These are phyloP conservation scores for Nipponacmea schrenckii DNA, from an alignment of 2,888 invertebrate species.

Conservation along the genomic window DNA sequence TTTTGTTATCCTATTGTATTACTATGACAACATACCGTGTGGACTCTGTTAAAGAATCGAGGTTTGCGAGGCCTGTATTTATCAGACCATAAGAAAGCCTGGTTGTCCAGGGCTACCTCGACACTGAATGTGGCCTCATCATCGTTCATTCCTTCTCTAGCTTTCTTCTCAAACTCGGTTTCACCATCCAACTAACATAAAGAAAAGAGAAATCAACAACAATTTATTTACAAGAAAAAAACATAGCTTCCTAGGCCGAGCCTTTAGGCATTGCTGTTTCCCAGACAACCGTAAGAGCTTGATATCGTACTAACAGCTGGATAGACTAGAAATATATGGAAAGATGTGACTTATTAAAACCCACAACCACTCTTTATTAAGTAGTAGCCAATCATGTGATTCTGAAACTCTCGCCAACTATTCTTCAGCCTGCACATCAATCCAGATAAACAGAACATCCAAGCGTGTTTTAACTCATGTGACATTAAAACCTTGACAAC, in stretches of 20 bases:
- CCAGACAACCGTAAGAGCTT: too few species aligned
- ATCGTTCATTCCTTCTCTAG: slow-evolving; percentile 77
- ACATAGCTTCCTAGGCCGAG: not conserved
- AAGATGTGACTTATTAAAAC: too few species aligned
- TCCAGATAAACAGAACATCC: too few species aligned
- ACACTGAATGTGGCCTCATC: slow-evolving; percentile 94
- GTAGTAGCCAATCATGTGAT: too few species aligned
- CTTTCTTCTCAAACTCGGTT: slow-evolving; percentile 82
- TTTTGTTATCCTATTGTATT: not conserved
- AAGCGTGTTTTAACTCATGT: too few species aligned
- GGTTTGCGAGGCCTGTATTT: slow-evolving; percentile 98
- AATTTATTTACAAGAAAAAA: not conserved
- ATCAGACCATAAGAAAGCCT: slow-evolving; percentile 95
- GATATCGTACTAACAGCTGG: too few species aligned
- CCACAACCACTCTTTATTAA: too few species aligned
- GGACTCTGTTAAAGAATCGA: slow-evolving; percentile 89
- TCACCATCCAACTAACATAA: slow-evolving; percentile 70
- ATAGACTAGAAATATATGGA: not conserved
- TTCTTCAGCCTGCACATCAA: too few species aligned
- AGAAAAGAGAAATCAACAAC: not conserved
- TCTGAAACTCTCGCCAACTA: too few species aligned
- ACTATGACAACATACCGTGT: slow-evolving; percentile 66
- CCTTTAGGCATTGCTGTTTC: not conserved
- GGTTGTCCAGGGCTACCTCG: slow-evolving; percentile 83
- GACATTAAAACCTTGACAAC: too few species aligned